Conservation (phyloP, 2,888 invertebrate species). For the Erebia aethiops region DNA sequence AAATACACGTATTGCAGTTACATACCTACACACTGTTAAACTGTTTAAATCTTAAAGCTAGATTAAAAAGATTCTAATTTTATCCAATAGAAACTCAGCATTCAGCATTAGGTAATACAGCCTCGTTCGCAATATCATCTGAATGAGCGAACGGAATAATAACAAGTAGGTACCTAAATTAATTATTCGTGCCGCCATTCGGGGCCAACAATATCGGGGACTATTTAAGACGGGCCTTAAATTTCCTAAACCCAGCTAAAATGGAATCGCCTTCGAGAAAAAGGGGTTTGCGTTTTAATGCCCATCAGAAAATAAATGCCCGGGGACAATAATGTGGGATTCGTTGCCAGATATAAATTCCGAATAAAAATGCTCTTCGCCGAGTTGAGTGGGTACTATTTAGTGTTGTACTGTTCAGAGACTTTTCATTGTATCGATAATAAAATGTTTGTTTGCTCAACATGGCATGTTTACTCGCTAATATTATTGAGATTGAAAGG, state of each 20-base stretch:
- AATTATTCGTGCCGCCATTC: constrained; percentile 71
- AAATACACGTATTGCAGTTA: too few relatives aligned
- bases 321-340: constrained; percentile 82
- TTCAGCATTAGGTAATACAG: not conserved
- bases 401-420: constrained; percentile 48
- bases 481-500: too few relatives aligned
- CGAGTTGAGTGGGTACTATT: constrained; percentile 47
- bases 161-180: constrained; percentile 67
- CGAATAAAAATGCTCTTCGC: constrained; percentile 75
- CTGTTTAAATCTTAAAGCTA: too few relatives aligned
- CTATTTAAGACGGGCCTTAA: constrained; percentile 73
- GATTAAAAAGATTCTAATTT: not conserved
- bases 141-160: constrained; percentile 71
- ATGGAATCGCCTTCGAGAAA: constrained; percentile 79
- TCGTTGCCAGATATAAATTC: constrained; percentile 79
- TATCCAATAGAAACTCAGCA: not conserved
- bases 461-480: not conserved
- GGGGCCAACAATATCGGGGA: constrained; percentile 61
- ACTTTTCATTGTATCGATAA: not conserved
- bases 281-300: constrained; percentile 81
- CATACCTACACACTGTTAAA: too few relatives aligned
- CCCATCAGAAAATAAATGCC: constrained; percentile 81
- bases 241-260: constrained; percentile 82
- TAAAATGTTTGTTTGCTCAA: not conserved
- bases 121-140: constrained; percentile 56